Percentiles rank a stretch among this genome's conserved stretches.
Conservation (phyloP, 2,888 invertebrate species). For the Hypercompe scribonia region DNA sequence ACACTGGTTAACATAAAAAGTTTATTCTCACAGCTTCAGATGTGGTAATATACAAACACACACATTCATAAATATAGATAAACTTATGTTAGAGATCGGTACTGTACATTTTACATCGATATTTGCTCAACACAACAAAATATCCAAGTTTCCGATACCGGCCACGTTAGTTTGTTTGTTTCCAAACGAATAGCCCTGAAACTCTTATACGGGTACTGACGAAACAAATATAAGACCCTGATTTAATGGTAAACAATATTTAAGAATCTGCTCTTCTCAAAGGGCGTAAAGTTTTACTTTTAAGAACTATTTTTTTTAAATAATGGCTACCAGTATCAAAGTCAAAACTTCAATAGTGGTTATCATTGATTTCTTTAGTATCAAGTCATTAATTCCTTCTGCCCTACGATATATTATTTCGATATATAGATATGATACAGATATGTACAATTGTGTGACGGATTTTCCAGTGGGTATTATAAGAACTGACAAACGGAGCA, state of each 20-base stretch:
- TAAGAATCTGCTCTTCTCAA: background rate
- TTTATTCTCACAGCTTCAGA: too few species aligned
- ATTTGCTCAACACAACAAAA: constrained; percentile 14
- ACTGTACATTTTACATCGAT: background rate
- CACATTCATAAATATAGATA: too few species aligned
- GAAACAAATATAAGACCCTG: constrained; percentile 22
- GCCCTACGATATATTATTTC: too few species aligned
- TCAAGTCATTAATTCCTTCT: too few species aligned
- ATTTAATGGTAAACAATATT: constrained; percentile 14
- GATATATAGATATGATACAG: too few species aligned
- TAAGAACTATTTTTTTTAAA: background rate
- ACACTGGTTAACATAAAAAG: too few species aligned
- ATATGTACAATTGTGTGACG: too few species aligned
- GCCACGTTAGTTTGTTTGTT: constrained; percentile 29
- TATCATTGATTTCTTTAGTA: background rate
- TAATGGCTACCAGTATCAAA: background rate
- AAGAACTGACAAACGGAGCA: too few species aligned
- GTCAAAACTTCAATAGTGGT: background rate
- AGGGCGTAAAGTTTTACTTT: background rate
- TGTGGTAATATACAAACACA: too few species aligned
- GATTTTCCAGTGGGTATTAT: too few species aligned
- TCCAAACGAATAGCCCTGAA: constrained; percentile 24
- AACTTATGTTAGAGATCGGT: background rate
- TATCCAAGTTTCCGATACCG: constrained; percentile 19
- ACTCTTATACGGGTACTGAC: constrained; percentile 27